A percentile compares a stretch with the other conserved stretches of the same genome.
These are phyloP conservation scores for Caenorhabditis becei DNA, from an alignment of 2,888 invertebrate species.

Conservation along the genomic window DNA sequence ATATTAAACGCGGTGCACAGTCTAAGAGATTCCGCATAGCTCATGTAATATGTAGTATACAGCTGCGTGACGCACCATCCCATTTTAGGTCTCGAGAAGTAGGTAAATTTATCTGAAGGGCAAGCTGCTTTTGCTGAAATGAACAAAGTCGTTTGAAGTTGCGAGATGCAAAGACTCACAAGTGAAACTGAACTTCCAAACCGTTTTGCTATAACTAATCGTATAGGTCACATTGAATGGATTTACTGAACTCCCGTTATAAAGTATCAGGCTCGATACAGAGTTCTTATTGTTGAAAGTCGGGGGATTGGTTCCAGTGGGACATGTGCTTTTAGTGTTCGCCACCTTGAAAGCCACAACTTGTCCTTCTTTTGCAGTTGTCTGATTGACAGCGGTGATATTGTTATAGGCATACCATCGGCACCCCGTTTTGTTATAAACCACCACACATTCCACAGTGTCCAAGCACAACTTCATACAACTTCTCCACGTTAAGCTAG, in stretches of 20 bases:
- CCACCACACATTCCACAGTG: constrained; percentile 1
- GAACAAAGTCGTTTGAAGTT: not conserved
- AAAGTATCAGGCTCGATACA: not conserved
- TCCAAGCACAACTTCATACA: constrained; percentile 19
- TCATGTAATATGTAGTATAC: not conserved
- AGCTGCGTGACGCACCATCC: not conserved
- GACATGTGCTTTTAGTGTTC: not conserved
- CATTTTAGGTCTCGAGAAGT: not conserved
- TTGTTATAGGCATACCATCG: constrained; percentile 12
- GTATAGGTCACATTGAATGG: not conserved
- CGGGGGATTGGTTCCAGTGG: constrained; percentile 10
- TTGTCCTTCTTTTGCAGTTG: not conserved
- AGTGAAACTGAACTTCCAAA: constrained; percentile 6
- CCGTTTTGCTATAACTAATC: not conserved
- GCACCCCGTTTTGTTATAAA: constrained; percentile 1
- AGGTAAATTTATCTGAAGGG: not conserved
- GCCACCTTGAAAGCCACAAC: constrained; percentile 22
- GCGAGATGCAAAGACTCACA: not conserved
- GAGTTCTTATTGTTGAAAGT: constrained; percentile 6
- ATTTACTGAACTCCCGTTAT: not conserved
- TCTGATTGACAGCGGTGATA: constrained; percentile 15
- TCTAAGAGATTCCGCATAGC: not conserved
- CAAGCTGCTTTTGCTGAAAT: constrained; percentile 3
- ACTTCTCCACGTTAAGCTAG: not conserved
- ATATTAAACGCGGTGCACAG: not conserved